phyloP scores from a whole-genome alignment of 2,888 invertebrate genomes.

The Cerastis leucographa region DNA sequence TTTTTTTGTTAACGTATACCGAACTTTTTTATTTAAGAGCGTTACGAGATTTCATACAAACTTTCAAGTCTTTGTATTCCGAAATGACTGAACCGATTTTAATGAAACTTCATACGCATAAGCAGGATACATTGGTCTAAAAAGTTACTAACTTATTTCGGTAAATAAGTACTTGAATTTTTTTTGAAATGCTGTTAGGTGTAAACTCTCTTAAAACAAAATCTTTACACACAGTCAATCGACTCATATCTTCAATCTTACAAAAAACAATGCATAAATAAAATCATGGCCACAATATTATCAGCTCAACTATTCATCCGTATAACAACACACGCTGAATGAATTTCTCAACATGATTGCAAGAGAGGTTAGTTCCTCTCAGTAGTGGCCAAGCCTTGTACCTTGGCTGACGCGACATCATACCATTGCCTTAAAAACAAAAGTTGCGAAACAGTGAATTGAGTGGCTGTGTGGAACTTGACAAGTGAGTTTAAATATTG shows the following conservation, averaged over 20 bases:
- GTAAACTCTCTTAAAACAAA: background rate
- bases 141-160: too few relatives aligned
- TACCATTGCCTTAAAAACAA: conserved; percentile 58
- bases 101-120: too few relatives aligned
- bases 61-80: too few relatives aligned
- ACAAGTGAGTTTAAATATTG: conserved; percentile 62
- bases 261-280: background rate
- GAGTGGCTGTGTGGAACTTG: conserved; percentile 62
- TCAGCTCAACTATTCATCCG: conserved; percentile 43
- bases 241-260: background rate
- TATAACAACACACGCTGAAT: conserved; percentile 50
- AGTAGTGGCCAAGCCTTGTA: conserved; percentile 72
- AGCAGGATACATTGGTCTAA: too few relatives aligned
- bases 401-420: conserved; percentile 69
- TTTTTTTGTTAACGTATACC: too few relatives aligned
- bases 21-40: too few relatives aligned
- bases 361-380: conserved; percentile 76
- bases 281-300: conserved; percentile 1
- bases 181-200: too few relatives aligned
- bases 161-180: too few relatives aligned
- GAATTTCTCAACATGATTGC: conserved; percentile 79
- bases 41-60: too few relatives aligned
- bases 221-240: background rate
- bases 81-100: too few relatives aligned
- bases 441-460: conserved; percentile 64